Evolutionary conservation across 1,140 invertebrate species (phyloP).

Genomic region (Drosophila santomea): DNA sequence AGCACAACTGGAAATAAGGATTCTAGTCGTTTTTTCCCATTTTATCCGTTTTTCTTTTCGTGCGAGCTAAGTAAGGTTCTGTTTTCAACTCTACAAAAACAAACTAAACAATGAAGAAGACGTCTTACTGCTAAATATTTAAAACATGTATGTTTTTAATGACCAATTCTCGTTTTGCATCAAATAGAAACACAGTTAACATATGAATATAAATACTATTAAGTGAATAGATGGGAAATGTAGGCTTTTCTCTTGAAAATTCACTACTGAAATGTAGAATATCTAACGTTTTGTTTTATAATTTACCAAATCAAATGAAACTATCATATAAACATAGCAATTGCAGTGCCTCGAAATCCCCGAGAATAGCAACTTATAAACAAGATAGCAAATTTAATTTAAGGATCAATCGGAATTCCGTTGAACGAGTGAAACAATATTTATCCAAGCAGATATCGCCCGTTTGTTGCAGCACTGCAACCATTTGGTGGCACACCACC

Average conservation of each 20-base stretch:
- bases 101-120: background rate
- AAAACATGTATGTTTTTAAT: constrained; percentile 4
- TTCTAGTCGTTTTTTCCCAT: constrained; percentile 5
- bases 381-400: constrained; percentile 50
- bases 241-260: background rate
- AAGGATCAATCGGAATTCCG: constrained; percentile 37
- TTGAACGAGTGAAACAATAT: constrained; percentile 37
- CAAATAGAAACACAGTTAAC: too few species aligned
- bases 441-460: constrained; percentile 37
- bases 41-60: background rate
- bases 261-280: background rate
- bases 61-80: background rate
- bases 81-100: background rate
- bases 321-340: background rate
- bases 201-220: too few species aligned
- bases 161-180: too few species aligned
- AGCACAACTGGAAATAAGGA: constrained; percentile 10
- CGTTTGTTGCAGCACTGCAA: constrained; percentile 44
- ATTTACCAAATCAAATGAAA: background rate
- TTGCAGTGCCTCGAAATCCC: background rate
- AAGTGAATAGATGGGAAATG: too few species aligned
- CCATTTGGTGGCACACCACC: constrained; percentile 36
- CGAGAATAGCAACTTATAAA: constrained; percentile 21
- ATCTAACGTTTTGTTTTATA: background rate
- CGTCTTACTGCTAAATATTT: too few species aligned